Conservation (phyloP, 2,797 vertebrate species). For the Rhinichthys osculus region DNA sequence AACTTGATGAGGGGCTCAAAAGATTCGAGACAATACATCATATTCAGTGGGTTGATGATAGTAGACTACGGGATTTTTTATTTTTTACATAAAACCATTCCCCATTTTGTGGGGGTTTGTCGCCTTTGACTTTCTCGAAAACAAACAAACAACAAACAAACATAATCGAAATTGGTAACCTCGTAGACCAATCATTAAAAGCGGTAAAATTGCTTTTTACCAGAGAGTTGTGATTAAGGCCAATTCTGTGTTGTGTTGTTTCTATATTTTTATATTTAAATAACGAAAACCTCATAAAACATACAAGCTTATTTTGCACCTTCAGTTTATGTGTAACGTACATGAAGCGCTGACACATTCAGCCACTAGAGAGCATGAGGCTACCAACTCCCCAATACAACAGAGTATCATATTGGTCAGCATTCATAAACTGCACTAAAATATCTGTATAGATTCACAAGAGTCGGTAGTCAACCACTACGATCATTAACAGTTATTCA, state of each 20-base stretch:
- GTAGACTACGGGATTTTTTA: no score
- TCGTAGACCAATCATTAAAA: not conserved
- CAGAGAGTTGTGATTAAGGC: not conserved
- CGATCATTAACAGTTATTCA: not conserved
- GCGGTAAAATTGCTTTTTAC: not conserved
- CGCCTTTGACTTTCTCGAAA: not conserved
- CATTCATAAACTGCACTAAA: not conserved
- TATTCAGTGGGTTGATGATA: not conserved
- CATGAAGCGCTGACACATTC: not conserved
- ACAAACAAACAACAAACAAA: not conserved
- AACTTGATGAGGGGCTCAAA: not conserved
- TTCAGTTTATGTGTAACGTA: not conserved
- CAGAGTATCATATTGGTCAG: not conserved
- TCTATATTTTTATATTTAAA: not conserved
- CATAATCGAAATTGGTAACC: not conserved
- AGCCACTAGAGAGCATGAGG: constrained; percentile 57
- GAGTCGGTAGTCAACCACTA: no score
- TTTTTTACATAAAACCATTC: no score
- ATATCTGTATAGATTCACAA: no score
- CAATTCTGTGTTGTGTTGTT: not conserved
- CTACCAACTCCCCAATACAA: not conserved
- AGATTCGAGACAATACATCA: not conserved
- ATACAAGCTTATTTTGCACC: not conserved
- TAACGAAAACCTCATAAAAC: not conserved
- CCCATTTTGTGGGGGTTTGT: no score